Conservation (phyloP, 2,888 invertebrate species). For the Empis stercorea region DNA sequence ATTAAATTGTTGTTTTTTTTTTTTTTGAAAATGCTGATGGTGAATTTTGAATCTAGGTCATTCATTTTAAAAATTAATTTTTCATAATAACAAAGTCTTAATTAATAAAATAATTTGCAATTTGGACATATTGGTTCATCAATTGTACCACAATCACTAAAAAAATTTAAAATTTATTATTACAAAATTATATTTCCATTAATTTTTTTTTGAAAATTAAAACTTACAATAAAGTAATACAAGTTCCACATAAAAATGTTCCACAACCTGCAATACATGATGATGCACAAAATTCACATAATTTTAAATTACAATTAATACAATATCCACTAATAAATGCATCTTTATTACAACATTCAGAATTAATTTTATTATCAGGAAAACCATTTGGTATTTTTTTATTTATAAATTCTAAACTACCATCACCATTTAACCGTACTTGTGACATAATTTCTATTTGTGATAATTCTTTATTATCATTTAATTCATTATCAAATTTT, state of each 20-base stretch:
- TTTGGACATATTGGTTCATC: constrained; percentile 14
- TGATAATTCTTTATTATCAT: not conserved
- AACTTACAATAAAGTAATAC: constrained; percentile 18
- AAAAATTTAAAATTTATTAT: not conserved
- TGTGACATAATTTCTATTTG: not conserved
- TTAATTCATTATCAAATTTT: not conserved
- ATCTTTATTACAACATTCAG: constrained; percentile 15
- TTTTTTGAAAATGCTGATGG: too few species aligned
- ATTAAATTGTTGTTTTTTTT: too few species aligned
- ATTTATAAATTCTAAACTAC: not conserved
- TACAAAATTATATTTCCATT: not conserved
- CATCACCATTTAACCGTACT: not conserved
- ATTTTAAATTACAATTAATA: constrained; percentile 14
- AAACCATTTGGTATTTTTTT: constrained; percentile 9
- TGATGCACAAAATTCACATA: constrained; percentile 18
- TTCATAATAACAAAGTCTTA: too few species aligned
- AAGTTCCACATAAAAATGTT: constrained; percentile 13
- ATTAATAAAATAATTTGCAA: constrained; percentile 12
- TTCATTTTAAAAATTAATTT: not conserved
- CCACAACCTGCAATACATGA: constrained; percentile 14
- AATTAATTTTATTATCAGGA: constrained; percentile 9
- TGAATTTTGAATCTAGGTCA: too few species aligned
- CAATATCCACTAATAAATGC: constrained; percentile 14
- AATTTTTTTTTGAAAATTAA: not conserved
- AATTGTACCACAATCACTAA: constrained; percentile 13